These are phyloP conservation scores for Nycticryphes semicollaris DNA, from an alignment of 2,113 vertebrate genomes.

Conservation along the genomic window DNA sequence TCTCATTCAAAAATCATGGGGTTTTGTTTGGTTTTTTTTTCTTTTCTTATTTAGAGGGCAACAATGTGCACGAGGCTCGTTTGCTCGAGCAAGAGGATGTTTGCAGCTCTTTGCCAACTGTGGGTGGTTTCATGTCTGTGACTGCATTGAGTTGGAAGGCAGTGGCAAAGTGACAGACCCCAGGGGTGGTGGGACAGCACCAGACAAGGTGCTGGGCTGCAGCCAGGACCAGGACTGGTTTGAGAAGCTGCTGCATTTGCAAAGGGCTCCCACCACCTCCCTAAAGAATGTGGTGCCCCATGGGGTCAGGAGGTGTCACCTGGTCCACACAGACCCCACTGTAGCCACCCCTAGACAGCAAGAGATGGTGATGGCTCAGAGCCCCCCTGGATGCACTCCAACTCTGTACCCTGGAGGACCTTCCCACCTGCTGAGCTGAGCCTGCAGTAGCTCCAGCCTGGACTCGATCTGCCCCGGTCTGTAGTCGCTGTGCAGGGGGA, in stretches of 20 bases:
- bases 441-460: constrained; percentile 89
- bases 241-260: background rate
- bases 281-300: background rate
- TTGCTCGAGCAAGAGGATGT: background rate
- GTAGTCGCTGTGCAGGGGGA: constrained; percentile 57
- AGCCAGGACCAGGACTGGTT: background rate
- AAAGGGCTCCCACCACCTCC: background rate
- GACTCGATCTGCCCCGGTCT: constrained; percentile 83
- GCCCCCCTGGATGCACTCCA: background rate
- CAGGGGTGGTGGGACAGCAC: background rate
- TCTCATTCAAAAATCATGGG: background rate
- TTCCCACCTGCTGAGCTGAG: constrained; percentile 88
- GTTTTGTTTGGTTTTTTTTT: background rate
- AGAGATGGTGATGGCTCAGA: background rate
- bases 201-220: background rate
- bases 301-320: background rate
- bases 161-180: background rate
- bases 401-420: background rate
- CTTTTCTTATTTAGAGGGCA: background rate
- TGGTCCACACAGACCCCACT: background rate
- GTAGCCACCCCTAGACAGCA: background rate
- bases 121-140: background rate
- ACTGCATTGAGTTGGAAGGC: background rate
- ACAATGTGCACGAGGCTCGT: accelerated
- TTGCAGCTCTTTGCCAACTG: background rate